These are phyloP conservation scores for Sanderia malayensis DNA, from an alignment of 30 jellyfish, hydroid and myxozoan species.

Conservation along the genomic window DNA sequence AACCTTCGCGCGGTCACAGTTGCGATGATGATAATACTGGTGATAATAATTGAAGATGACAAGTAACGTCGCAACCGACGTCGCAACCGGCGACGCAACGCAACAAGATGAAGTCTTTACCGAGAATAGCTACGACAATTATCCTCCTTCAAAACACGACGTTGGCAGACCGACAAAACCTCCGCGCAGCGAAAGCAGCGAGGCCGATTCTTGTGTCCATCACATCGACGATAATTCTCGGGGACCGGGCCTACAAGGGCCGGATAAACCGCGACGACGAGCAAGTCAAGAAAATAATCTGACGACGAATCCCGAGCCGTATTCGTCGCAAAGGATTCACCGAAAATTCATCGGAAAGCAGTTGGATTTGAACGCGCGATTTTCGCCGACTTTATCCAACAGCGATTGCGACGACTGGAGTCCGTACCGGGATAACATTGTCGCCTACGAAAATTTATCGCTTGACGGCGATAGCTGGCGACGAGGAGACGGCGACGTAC, in stretches of 20 bases:
- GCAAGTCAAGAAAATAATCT: constrained; percentile 21
- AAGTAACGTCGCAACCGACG: not conserved
- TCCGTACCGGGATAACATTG: no score
- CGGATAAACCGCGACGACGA: constrained; percentile 58
- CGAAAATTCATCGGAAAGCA: constrained; percentile 29
- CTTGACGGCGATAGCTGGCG: not conserved
- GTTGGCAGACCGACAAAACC: constrained; percentile 73
- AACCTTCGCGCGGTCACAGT: constrained; percentile 52
- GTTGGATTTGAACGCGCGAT: constrained; percentile 21
- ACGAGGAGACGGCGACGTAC: no score
- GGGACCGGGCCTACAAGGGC: not conserved
- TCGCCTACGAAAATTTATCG: constrained; percentile 15
- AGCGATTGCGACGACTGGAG: constrained; percentile 47
- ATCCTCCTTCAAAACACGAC: constrained; percentile 63
- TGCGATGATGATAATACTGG: no score
- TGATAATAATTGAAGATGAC: not conserved
- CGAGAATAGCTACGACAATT: constrained; percentile 47
- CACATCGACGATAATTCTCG: not conserved
- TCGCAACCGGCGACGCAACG: not conserved
- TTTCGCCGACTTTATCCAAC: constrained; percentile 45
- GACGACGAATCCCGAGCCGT: constrained; percentile 48
- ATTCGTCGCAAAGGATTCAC: constrained; percentile 49
- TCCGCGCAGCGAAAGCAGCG: constrained; percentile 71
- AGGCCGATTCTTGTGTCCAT: not conserved
- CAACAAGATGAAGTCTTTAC: constrained; percentile 19